Evolutionary conservation across 2,113 vertebrate species (phyloP).

Genomic region (Notarius lentiginosus): DNA sequence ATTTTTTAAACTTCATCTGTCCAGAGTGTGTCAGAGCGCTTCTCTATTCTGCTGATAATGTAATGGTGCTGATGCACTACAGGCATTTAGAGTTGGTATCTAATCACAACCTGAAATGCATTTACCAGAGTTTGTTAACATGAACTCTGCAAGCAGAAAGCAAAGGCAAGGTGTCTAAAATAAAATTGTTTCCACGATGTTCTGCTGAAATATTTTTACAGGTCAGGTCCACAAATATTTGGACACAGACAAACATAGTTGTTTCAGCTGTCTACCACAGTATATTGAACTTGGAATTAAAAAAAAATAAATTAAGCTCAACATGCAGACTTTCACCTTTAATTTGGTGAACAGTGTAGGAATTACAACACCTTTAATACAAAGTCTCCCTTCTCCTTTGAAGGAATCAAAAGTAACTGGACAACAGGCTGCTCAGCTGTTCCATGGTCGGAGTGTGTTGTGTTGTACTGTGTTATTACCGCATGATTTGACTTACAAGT

Average conservation of each 20-base stretch:
- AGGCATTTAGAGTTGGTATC: neutral
- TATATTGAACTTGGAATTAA: neutral
- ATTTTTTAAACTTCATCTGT: neutral
- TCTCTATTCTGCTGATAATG: neutral
- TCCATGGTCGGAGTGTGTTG: neutral
- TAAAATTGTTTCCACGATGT: neutral
- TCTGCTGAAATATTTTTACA: neutral
- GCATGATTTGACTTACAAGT: neutral
- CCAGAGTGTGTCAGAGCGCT: neutral
- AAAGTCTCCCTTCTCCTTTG: neutral
- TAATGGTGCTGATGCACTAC: neutral
- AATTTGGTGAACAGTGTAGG: neutral
- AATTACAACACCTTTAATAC: neutral
- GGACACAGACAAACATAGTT: neutral
- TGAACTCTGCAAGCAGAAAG: neutral
- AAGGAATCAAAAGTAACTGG: neutral
- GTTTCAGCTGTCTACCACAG: neutral
- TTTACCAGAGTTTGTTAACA: neutral
- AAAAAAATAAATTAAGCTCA: neutral
- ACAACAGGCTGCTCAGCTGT: neutral
- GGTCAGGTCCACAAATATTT: neutral
- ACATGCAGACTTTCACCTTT: neutral
- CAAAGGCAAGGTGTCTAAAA: neutral
- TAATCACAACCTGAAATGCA: neutral
- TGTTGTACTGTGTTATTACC: neutral